These are phyloP conservation scores for Acanthoscelides obtectus DNA, from an alignment of 2,888 invertebrate genomes.

Conservation along the genomic window DNA sequence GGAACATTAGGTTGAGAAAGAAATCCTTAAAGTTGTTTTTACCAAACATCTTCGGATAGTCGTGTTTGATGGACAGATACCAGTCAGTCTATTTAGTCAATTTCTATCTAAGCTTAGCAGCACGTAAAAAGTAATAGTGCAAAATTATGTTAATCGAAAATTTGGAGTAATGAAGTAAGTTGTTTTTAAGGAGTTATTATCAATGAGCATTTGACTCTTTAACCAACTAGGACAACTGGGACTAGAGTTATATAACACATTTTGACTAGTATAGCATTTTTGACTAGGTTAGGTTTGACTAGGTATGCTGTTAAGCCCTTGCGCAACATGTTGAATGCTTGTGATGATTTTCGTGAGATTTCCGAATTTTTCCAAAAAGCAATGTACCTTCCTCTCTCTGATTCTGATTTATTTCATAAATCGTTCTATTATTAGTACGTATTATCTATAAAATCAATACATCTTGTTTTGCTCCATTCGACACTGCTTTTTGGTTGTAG, in stretches of 20 bases:
- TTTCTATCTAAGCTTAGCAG: background rate
- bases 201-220: too few relatives aligned
- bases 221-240: too few relatives aligned
- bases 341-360: constrained; percentile 11
- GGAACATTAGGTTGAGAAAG: constrained; percentile 30
- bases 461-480: background rate
- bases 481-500: background rate
- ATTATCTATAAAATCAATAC: background rate
- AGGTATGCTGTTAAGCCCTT: too few relatives aligned
- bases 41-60: background rate
- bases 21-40: background rate
- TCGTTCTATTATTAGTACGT: too few relatives aligned
- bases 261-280: too few relatives aligned
- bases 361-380: constrained; percentile 9
- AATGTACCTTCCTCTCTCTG: too few relatives aligned
- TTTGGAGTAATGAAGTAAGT: too few relatives aligned
- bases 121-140: background rate
- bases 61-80: background rate
- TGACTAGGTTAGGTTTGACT: too few relatives aligned
- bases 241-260: too few relatives aligned
- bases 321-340: constrained; percentile 1
- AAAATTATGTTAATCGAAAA: background rate
- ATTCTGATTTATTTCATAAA: too few relatives aligned
- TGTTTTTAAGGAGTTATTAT: too few relatives aligned
- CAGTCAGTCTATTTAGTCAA: too few relatives aligned